A percentile compares a stretch with the other conserved stretches of the same genome.
These are phyloP conservation scores for Drosophila suboccidentalis DNA, from an alignment of 2,888 invertebrate species.

Conservation along the genomic window DNA sequence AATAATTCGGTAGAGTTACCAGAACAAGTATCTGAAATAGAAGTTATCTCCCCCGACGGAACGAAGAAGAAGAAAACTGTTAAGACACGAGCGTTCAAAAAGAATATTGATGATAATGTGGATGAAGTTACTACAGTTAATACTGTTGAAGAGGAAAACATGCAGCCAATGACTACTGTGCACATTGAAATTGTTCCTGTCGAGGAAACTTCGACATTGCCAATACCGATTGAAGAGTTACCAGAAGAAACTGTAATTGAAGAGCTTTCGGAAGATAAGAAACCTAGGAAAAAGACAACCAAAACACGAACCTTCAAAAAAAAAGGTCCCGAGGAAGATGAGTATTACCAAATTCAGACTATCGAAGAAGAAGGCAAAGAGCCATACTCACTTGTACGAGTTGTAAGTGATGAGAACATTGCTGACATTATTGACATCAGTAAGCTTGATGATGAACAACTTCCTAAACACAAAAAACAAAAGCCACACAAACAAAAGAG, in stretches of 20 bases:
- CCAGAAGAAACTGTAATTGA: constrained; percentile 83
- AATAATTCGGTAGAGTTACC: constrained; percentile 79
- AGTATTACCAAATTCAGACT: constrained; percentile 86
- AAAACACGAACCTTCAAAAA: constrained; percentile 86
- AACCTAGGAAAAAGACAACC: constrained; percentile 83
- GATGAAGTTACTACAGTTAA: constrained; percentile 85
- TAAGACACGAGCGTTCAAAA: constrained; percentile 84
- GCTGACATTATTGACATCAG: constrained; percentile 84
- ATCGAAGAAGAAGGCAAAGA: constrained; percentile 86
- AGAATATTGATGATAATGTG: constrained; percentile 82
- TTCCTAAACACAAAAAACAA: constrained; percentile 76
- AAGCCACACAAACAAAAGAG: constrained; percentile 80
- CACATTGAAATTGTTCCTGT: constrained; percentile 74
- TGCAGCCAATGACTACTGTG: constrained; percentile 80
- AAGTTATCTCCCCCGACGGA: constrained; percentile 81
- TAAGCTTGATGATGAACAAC: constrained; percentile 82
- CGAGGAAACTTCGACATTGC: constrained; percentile 74
- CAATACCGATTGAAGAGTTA: constrained; percentile 81
- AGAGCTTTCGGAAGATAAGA: constrained; percentile 81
- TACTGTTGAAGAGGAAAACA: constrained; percentile 82
- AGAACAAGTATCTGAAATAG: constrained; percentile 82
- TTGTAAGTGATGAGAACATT: constrained; percentile 84
- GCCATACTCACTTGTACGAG: constrained; percentile 85
- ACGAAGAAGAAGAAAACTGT: constrained; percentile 79
- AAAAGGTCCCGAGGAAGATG: constrained; percentile 79